Evolutionary conservation across 64 coral and sea anemone genomes (phyloP).

Genomic region (Pocillopora verrucosa): DNA sequence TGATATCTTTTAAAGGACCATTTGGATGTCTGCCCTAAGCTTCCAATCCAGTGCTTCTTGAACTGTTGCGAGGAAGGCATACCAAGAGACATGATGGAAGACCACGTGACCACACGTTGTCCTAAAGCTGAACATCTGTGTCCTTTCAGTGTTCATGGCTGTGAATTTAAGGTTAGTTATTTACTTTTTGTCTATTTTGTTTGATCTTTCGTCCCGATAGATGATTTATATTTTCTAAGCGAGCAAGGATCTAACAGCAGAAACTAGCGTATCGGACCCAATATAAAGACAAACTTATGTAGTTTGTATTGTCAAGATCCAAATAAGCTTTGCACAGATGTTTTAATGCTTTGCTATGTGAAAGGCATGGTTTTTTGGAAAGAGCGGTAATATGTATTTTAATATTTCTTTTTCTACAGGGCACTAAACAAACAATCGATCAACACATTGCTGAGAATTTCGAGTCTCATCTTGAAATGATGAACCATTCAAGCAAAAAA

Average conservation of each 20-base stretch:
- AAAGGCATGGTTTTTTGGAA: not conserved
- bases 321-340: too few species aligned
- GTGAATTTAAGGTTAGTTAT: not conserved
- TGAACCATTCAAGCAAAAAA: conserved; percentile 1
- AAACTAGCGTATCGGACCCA: too few species aligned
- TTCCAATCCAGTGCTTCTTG: not conserved
- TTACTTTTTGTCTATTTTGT: not conserved
- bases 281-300: too few species aligned
- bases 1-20: not conserved
- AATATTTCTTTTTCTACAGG: not conserved
- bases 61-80: not conserved
- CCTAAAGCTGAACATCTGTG: not conserved
- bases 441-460: not conserved
- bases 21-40: not conserved
- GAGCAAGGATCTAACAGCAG: too few species aligned
- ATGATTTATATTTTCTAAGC: too few species aligned
- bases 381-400: not conserved
- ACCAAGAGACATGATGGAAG: not conserved
- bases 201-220: not conserved
- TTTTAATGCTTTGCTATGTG: too few species aligned
- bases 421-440: not conserved
- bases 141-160: not conserved
- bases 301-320: too few species aligned
- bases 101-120: not conserved
- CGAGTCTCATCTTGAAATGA: not conserved